Base-by-base conservation (phyloP, 92 coral and sea anemone genomes). In the Parazoanthus swiftii region DNA sequence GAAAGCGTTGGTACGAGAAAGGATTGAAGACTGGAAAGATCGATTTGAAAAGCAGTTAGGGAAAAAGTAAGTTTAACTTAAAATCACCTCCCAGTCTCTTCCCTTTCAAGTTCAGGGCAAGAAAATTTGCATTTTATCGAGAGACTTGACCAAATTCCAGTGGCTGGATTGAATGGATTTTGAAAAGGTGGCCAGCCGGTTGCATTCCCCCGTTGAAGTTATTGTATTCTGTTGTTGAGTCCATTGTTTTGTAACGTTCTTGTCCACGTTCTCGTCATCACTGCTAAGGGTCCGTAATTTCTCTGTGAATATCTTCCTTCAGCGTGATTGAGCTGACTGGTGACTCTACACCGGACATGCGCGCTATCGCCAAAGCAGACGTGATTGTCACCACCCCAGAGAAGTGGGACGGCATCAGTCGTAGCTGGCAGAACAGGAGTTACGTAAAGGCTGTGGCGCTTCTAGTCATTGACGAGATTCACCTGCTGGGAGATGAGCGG, bases 401-500 rank as follows among this genome's bases (percentile, higher is more conserved):
- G 94, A 97, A 97, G 68, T 97, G 99, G 99, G 99, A 97, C 79
- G 99, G 99, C 0, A 91, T 97, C 88, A 97, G 99, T 80, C 96
- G 99, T 9, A 97, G 99, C 85, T 97, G 99, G 99, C 99, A 97
- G 97, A 97, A 98, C n/a, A 93, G 99, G 39, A 97, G 92, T 80
- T 97, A 97, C 89, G 99, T 97, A 63, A 94, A 95, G 88, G 96
- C 95, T 0, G 99, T 97, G 63, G 90, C 98, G 1, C 89, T 97
- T 11, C 87, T 97, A 63, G 96, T 97, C 44, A 97, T 97, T 39
- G 99, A 97, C 51, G 99, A 97, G 92, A 97, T 97, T 48, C 99
- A 97, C 82, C 89, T 97, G 81, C 95, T 97, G 80, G 99, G 99
- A 20, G 98, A 95, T 70, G 99, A 97, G 90, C 93, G 99, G 80